Conservation (phyloP, 92 coral and sea anemone species). For the Epizoanthus fatuus region DNA sequence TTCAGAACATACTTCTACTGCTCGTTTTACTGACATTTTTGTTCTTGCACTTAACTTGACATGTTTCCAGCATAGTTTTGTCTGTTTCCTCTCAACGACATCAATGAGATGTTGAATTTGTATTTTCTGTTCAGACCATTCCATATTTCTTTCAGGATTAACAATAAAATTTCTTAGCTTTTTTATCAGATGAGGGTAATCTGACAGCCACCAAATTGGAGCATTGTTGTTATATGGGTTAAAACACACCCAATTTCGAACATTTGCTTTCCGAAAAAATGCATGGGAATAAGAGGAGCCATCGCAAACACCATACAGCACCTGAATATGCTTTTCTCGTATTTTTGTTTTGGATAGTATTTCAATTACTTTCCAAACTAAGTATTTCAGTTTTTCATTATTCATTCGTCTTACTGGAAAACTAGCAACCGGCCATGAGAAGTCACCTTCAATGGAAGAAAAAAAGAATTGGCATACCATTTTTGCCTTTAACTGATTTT, state of each 20-base stretch:
- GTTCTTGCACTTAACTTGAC: conserved; percentile 32
- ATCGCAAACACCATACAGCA: conserved; percentile 67
- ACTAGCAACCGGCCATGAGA: conserved; percentile 41
- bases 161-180: conserved; percentile 63
- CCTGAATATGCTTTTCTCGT: conserved; percentile 27
- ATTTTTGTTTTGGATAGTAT: neutral
- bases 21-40: conserved; percentile 18
- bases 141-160: conserved; percentile 34
- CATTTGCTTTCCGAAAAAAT: conserved; percentile 36
- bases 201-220: conserved; percentile 63
- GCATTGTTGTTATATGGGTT: conserved; percentile 37
- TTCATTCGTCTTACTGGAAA: conserved; percentile 13
- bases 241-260: conserved; percentile 60
- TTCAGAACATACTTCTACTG: neutral
- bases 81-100: conserved; percentile 29
- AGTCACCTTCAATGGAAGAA: conserved; percentile 36
- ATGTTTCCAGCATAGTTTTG: conserved; percentile 40
- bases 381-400: conserved; percentile 9
- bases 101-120: conserved; percentile 5
- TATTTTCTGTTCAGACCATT: conserved; percentile 18
- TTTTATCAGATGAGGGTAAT: conserved; percentile 54
- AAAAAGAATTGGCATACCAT: conserved; percentile 37
- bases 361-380: conserved; percentile 24
- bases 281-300: conserved; percentile 67
- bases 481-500: too few relatives aligned